Evolutionary conservation across 2,113 vertebrate genomes (phyloP), one percentile per base, ranked within the genome.

Genomic region (Bambusicola thoracicus): DNA sequence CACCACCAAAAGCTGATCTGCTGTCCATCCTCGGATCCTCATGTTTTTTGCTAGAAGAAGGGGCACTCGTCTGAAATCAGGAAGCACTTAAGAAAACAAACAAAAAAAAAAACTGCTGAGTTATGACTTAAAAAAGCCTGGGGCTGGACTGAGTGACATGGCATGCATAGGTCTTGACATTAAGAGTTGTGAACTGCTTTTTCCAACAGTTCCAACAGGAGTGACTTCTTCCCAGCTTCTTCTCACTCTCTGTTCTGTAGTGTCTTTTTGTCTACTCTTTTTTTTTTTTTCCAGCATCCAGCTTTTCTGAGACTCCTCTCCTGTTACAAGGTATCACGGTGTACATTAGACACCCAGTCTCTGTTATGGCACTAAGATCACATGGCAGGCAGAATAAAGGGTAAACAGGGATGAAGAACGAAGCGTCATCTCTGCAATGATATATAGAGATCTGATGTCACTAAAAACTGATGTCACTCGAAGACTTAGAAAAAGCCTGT

Each of bases 31-130:
- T 20, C 1, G 2, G 13, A 80, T 11, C 69, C 29, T 0, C 0
- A 10, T 29, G 34, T 55, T 87, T 94, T 87, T 80, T 62, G 41
- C 25, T 32, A 40, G 22, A 85, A 46, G 30, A 86, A 87, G 77
- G 25, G 25, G 30, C 56, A 81, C 13, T 74, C 63, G 41, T 73
- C 12, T 38, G 62, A 90, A 83, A 70, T 82, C 65, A 85, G 68
- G 55, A 85, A 90, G n/a, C 10, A 74, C 5, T 81, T 36, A 85
- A 78, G 61, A 75, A 85, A 90, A 85, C 1, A 85, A 90, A 85
- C 1, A 74, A 40, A 13, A 87, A 89, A 69, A 36, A 73, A 12
- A 0, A 46, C 9, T 0, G 0, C 75, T 79, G 58, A 81, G 19
- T 22, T 46, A 79, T 41, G 15, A 73, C 30, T 69, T 89, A 38